phyloP scores from a whole-genome alignment of 2,113 vertebrate species.

The Riparia riparia region DNA sequence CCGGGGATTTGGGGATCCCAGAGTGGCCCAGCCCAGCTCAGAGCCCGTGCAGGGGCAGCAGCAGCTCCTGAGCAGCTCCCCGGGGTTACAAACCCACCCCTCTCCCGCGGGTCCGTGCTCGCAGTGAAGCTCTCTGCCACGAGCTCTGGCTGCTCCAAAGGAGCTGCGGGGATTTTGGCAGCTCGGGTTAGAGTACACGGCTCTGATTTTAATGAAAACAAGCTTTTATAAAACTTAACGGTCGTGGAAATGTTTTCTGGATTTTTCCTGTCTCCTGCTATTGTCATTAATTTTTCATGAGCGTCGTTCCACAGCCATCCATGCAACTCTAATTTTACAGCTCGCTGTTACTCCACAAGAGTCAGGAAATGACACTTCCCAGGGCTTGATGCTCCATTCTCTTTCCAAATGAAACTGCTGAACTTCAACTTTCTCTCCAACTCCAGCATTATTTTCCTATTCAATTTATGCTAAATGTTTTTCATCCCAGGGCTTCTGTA shows the following conservation, averaged over 20 bases:
- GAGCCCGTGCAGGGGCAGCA: no score
- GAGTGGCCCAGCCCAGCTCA: neutral
- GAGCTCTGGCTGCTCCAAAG: neutral
- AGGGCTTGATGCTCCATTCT: slow-evolving; percentile 27
- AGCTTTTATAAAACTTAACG: slow-evolving; percentile 35
- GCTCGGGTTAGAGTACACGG: neutral
- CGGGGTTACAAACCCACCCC: neutral
- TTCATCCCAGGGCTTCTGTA: neutral
- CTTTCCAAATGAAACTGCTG: neutral
- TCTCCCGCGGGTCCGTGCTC: neutral
- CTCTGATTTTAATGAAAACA: slow-evolving; percentile 41
- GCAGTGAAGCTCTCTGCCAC: neutral
- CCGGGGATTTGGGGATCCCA: neutral
- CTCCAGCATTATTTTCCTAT: neutral
- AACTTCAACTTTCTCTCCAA: slow-evolving; percentile 5
- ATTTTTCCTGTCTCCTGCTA: slow-evolving; percentile 37
- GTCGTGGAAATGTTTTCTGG: slow-evolving; percentile 24
- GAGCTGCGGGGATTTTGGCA: slow-evolving; percentile 37
- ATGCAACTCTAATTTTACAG: slow-evolving; percentile 8
- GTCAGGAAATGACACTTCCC: slow-evolving; percentile 56
- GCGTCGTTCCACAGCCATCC: slow-evolving; percentile 25
- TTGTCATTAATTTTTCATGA: slow-evolving; percentile 50
- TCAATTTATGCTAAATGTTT: neutral
- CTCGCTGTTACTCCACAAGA: slow-evolving; percentile 29
- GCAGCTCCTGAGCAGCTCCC: no score